Percentiles rank a stretch among this genome's conserved stretches.
Conservation (phyloP, 2,113 vertebrate genomes). For the Isurus oxyrinchus region DNA sequence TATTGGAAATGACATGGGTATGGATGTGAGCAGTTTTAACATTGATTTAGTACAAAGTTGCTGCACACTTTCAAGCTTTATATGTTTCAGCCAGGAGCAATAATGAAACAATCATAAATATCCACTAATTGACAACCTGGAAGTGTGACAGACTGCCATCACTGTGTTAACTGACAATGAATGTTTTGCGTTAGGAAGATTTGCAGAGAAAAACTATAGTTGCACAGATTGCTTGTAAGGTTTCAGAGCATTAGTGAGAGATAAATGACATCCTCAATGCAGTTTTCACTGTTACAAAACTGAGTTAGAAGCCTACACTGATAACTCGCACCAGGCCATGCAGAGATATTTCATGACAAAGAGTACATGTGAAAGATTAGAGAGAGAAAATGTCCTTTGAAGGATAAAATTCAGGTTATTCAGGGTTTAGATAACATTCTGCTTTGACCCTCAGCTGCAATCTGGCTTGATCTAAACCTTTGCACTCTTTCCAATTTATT, state of each 20-base stretch:
- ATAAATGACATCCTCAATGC: slow-evolving; percentile 28
- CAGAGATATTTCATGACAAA: slow-evolving; percentile 1
- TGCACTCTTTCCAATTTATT: slow-evolving; percentile 7
- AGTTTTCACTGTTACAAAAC: background rate
- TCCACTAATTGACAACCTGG: slow-evolving; percentile 12
- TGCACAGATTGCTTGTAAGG: slow-evolving; percentile 3
- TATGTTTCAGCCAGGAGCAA: background rate
- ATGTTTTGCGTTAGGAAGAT: background rate
- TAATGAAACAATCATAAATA: slow-evolving; percentile 30
- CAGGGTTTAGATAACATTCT: background rate
- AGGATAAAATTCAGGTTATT: background rate
- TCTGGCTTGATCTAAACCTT: background rate
- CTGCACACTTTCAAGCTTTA: background rate
- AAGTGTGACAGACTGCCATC: slow-evolving; percentile 15
- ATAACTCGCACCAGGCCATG: background rate
- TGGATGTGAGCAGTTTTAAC: slow-evolving; percentile 4
- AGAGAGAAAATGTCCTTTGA: slow-evolving; percentile 6
- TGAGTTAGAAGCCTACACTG: slow-evolving; percentile 14
- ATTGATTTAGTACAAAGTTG: background rate
- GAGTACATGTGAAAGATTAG: background rate
- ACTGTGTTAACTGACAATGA: slow-evolving; percentile 30
- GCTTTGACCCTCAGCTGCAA: slow-evolving; percentile 7
- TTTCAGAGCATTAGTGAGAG: slow-evolving; percentile 11
- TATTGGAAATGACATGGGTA: background rate
- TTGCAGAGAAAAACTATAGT: background rate